A percentile compares a stretch with the other conserved stretches of the same genome.
These are phyloP conservation scores for Montipora capitata DNA, from an alignment of 92 coral and sea anemone species.

Conservation along the genomic window DNA sequence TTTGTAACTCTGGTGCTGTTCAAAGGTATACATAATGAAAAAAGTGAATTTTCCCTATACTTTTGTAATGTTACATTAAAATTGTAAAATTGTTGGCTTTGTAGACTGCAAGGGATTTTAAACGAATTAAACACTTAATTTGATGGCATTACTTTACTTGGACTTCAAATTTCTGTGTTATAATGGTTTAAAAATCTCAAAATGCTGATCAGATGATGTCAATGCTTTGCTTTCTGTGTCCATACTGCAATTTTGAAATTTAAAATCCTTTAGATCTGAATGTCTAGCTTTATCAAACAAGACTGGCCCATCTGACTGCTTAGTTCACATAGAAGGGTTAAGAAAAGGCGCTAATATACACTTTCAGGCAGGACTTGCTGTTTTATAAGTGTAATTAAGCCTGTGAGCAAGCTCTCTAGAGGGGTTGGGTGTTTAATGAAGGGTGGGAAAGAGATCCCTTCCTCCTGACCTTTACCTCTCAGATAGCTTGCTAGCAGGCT, in stretches of 20 bases:
- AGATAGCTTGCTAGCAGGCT: neutral
- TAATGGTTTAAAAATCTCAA: conserved; percentile 5
- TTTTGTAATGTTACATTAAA: neutral
- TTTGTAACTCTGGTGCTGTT: neutral
- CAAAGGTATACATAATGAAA: neutral
- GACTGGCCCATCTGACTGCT: conserved; percentile 4
- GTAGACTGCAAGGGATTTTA: conserved; percentile 20
- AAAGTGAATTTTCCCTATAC: neutral
- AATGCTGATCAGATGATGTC: conserved; percentile 12
- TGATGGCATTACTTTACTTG: conserved; percentile 10
- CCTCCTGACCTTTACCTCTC: conserved; percentile 16
- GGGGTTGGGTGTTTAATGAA: neutral
- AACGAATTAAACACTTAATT: conserved; percentile 7
- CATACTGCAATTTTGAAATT: conserved; percentile 9
- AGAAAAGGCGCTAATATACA: conserved; percentile 12
- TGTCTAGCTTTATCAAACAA: conserved; percentile 12
- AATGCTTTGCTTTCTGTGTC: conserved; percentile 8
- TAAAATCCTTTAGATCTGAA: conserved; percentile 20
- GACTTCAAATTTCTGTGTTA: neutral
- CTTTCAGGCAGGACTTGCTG: conserved; percentile 21
- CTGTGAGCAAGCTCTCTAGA: conserved; percentile 17
- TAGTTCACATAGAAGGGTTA: neutral
- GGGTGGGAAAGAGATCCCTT: conserved; percentile 17
- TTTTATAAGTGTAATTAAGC: conserved; percentile 16
- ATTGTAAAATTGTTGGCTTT: conserved; percentile 26